Evolutionary conservation across 2,797 vertebrate species (phyloP).

Genomic region (Halcyon badia): DNA sequence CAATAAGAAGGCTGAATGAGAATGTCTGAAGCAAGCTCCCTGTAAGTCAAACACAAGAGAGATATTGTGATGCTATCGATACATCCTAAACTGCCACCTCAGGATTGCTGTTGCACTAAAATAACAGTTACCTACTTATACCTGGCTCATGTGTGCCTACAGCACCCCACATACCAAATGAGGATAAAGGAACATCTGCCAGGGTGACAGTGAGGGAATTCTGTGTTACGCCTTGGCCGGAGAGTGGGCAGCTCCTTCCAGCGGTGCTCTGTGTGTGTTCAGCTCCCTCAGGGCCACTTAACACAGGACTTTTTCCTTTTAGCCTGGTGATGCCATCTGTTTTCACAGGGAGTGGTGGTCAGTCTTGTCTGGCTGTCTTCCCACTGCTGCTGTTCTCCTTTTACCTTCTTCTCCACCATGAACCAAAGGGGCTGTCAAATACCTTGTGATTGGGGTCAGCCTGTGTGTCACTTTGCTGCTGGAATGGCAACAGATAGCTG

Average conservation of each 20-base stretch:
- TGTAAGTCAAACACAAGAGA: not conserved
- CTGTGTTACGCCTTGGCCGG: not conserved
- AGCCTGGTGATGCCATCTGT: not conserved
- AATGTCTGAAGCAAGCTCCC: not conserved
- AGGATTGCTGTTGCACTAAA: not conserved
- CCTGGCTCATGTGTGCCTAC: not conserved
- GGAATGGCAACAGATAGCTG: not conserved
- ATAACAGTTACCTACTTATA: not conserved
- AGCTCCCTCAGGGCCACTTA: constrained; percentile 20
- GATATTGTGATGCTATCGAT: not conserved
- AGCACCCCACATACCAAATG: not conserved
- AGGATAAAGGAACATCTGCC: not conserved
- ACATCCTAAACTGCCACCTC: not conserved
- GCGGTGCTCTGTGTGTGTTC: not conserved
- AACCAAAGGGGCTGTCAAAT: not conserved
- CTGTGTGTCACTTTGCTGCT: not conserved
- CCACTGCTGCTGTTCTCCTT: not conserved
- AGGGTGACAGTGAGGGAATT: not conserved
- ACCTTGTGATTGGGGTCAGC: not conserved
- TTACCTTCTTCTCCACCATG: not conserved
- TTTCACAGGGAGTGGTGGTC: not conserved
- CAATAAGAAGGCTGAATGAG: not conserved
- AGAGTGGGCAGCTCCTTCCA: not conserved
- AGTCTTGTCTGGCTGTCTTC: not conserved
- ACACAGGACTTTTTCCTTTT: not conserved